Base-by-base conservation (phyloP, 2,113 vertebrate species). In the Paracanthobrama guichenoti region DNA sequence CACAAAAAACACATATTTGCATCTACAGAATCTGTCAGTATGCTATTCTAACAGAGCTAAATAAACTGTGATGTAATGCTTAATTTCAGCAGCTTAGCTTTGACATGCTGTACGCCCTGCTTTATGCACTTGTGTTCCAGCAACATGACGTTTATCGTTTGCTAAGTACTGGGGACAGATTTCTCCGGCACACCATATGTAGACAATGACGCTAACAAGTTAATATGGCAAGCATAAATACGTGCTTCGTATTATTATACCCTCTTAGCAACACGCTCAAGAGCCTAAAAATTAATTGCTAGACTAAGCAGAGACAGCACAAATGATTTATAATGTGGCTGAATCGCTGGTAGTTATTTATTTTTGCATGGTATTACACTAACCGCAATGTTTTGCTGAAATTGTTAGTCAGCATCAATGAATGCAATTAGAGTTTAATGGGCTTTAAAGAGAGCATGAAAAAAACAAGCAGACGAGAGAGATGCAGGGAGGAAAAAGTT, bases 401-500 rank as follows among this genome's bases (percentile, higher is more conserved):
- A 87, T 88, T 89, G 88, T 89, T 89, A 90, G 89, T 91, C 90
- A 90, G 89, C 86, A 89, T 82, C 86, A 87, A 90, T 89, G 89
- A 91, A 89, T 84, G 88, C 89, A 91, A 91, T 91, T 89, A 90
- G 89, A 89, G 79, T 86, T 90, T 90, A 90, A 90, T 91, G 89
- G 88, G 84, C 89, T 91, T 89, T 91, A 89, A 90, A 90, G 88
- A 89, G 84, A 86, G 74, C 80, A 86, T 66, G 79, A 75, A 60
- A 77, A 74, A 86, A 87, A 82, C 77, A 71, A 72, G 53, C 67
- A 64, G 9, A 66, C 11, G 55, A 82, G 82, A 42, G 66, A 67
- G 39, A 80, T 12, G 69, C 9, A 28, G 71, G 55, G 53, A 80
- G n/a, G 77, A 64, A 80, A 71, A 85, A 77, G 53, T 77, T 84